Base-by-base conservation (phyloP, 2,797 vertebrate species). In the Poecilia gillii region DNA sequence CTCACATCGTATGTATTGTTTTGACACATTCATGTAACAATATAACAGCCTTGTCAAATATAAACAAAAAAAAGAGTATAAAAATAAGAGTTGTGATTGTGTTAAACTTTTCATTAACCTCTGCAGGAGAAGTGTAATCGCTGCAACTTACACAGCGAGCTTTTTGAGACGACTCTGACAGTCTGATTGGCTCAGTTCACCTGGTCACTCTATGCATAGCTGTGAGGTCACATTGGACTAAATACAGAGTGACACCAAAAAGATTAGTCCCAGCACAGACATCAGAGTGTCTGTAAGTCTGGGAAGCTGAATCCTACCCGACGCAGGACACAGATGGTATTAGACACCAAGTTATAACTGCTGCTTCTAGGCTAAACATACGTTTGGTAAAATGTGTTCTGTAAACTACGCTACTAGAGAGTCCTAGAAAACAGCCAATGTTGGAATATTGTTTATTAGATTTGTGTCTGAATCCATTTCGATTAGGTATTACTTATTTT, bases 61-160 rank as follows among this genome's bases (percentile, higher is more conserved):
- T 76, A 14, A 8, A 20, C 7, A 57, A 46, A 3, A 14, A 51
- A 39, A 53, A 41, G 36, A 7, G 41, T n/a, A 9, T 43, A 46
- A 46, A 59, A 31, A 46, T 33, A 57, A 33, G 14, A 47, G 70
- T 73, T 72, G 75, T 74, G 33, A 55, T 47, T 3, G 33, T 47
- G 43, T 20, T 72, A 23, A n/a, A 62, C 33, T 25, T 72, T 41
- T 79, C 16, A 79, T 87, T 81, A 84, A 73, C 41, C 43, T 76
- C 62, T 55, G 66, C 13, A 4, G 57, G 9, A 39, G 53, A 14
- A 6, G 23, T 3, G 41, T 85, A 76, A 45, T 81, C 53, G 49
- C 43, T 62, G 51, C 41, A 81, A 85, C 78, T 14, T 73, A 25
- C 18, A 31, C 23, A 9, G 31, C 43, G 45, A 33, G 71, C 33